A percentile compares a stretch with the other conserved stretches of the same genome.
These are phyloP conservation scores for Tragelaphus eurycerus DNA, from an alignment of 2,797 vertebrate species.

Conservation along the genomic window DNA sequence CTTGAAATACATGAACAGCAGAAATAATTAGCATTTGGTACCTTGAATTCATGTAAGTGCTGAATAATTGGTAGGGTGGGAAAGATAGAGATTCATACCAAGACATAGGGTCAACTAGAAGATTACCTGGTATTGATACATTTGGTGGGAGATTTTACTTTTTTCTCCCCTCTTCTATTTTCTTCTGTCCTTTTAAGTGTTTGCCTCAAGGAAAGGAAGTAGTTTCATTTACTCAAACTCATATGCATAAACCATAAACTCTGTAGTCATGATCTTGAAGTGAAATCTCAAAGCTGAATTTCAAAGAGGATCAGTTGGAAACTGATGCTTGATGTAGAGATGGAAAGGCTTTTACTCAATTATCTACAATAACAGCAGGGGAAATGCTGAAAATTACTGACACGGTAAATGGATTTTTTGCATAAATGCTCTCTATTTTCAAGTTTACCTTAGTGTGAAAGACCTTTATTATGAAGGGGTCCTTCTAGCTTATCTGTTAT, in stretches of 20 bases:
- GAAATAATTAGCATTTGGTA: neutral
- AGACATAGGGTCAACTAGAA: neutral
- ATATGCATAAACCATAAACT: constrained; percentile 59
- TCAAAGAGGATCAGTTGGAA: constrained; percentile 73
- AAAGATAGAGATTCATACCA: neutral
- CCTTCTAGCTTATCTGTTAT: constrained; percentile 24
- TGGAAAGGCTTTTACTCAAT: constrained; percentile 73
- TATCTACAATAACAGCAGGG: constrained; percentile 76
- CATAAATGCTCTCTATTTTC: constrained; percentile 76
- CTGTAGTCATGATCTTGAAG: constrained; percentile 69
- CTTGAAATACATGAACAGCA: constrained; percentile 3
- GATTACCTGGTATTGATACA: neutral
- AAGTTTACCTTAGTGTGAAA: constrained; percentile 75
- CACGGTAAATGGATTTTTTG: constrained; percentile 81
- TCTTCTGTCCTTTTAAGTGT: constrained; percentile 38
- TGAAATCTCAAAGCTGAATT: constrained; percentile 70
- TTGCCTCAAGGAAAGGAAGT: constrained; percentile 58
- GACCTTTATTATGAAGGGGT: constrained; percentile 67
- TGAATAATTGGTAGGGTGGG: neutral
- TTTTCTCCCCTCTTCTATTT: neutral
- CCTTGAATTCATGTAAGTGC: neutral
- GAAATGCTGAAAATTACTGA: constrained; percentile 78
- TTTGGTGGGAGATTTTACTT: constrained; percentile 6
- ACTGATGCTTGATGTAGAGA: constrained; percentile 75
- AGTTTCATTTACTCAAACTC: constrained; percentile 56